Base-by-base conservation (phyloP, 1,140 invertebrate species). In the Orussus abietinus region DNA sequence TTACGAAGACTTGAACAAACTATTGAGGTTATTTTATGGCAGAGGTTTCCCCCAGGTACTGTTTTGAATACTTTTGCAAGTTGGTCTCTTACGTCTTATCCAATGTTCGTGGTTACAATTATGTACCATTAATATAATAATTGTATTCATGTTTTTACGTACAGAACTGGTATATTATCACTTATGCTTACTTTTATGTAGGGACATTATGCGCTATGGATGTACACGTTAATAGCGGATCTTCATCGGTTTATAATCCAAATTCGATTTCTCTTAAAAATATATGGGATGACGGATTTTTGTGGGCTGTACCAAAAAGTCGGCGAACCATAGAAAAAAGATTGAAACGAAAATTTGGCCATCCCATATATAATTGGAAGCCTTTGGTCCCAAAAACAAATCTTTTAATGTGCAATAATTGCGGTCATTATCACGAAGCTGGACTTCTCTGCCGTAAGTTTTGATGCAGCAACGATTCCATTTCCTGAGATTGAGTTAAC, bases 241-340 rank as follows among this genome's bases (percentile, higher is more conserved):
- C n/a, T n/a, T n/a, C n/a, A n/a, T 20, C 49, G 12, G 25, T 28
- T 3, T 64, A 15, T 17, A n/a, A 14, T 11, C 10, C 22, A 12
- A 54, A 34, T 21, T 55, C 62, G 17, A 68, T 70, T 53, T 75
- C 72, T 15, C 31, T 86, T 3, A 80, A 80, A 55, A 77, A 84
- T 44, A 64, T 86, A 9, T 58, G 85, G 11, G 79, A 77, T 3
- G 78, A 89, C 76, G 84, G 83, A n/a, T 77, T 92, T 60, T 55
- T 93, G 11, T 86, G 81, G 77, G 90, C 82, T 42, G 89, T 88
- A 2, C 92, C 90, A 0, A 89, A 85, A 57, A 76, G 77, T 35
- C 75, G 90, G 59, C 72, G 87, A 51, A 80, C 83, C 1, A 40
- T 90, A 21, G 90, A 93, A 59, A 84, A 75, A 65, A 75, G 88